Conservation (phyloP, 2,888 invertebrate species). For the Icerya purchasi region DNA sequence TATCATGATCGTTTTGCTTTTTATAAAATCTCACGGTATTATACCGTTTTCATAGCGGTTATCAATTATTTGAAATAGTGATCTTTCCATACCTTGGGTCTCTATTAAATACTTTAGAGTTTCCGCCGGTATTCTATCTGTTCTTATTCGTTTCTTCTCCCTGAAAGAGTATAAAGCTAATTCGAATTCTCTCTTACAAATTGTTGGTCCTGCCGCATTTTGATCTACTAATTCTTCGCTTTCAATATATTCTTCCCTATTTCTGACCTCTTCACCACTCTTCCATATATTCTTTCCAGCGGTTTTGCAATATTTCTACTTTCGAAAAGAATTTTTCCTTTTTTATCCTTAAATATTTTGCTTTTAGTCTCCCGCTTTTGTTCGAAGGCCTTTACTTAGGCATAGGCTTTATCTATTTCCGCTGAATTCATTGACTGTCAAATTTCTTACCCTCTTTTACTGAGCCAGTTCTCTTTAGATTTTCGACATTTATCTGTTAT, state of each 20-base stretch:
- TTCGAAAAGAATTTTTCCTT: not conserved
- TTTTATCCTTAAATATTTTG: not conserved
- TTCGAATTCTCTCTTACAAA: not conserved
- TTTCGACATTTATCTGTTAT: no score
- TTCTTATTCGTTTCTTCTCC: not conserved
- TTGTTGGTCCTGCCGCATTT: not conserved
- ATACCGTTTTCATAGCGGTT: no score
- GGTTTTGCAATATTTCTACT: not conserved
- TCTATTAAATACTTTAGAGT: not conserved
- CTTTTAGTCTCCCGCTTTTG: not conserved
- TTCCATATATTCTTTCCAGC: not conserved
- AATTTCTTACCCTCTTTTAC: no score
- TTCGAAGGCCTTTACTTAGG: not conserved
- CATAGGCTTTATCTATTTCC: no score
- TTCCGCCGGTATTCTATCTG: not conserved
- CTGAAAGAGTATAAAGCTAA: not conserved
- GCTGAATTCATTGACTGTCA: no score
- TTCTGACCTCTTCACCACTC: not conserved
- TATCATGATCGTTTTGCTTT: no score
- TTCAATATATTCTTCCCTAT: not conserved
- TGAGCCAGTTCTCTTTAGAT: no score
- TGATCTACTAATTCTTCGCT: not conserved
- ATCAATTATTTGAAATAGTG: no score
- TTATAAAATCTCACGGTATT: no score
- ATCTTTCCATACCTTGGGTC: not conserved